A percentile compares a stretch with the other conserved stretches of the same genome.
phyloP scores from a whole-genome alignment of 2,888 invertebrate genomes.

The Gerris lacustris region DNA sequence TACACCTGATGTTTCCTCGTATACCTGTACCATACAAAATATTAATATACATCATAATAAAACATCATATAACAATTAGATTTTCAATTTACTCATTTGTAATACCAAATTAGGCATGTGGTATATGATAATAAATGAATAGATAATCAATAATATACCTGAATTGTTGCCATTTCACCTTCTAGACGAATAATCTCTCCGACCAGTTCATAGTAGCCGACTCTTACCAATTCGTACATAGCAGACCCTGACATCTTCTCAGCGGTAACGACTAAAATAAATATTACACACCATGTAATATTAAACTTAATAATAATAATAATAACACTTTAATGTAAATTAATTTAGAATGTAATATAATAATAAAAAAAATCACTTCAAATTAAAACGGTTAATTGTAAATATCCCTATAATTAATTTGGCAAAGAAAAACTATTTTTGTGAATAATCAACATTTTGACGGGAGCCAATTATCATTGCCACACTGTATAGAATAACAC shows the following conservation, averaged over 20 bases:
- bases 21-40: conserved; percentile 50
- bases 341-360: no score
- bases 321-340: background rate
- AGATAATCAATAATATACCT: conserved; percentile 47
- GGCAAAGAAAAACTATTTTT: no score
- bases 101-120: no score
- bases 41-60: background rate
- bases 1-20: conserved; percentile 93
- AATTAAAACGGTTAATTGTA: conserved; percentile 7
- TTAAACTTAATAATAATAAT: conserved; percentile 11
- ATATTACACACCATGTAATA: background rate
- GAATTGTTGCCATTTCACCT: conserved; percentile 99
- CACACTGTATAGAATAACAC: no score
- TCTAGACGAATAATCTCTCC: conserved; percentile 99
- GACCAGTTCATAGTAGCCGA: conserved; percentile 94
- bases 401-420: background rate
- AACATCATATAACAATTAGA: background rate
- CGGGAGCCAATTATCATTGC: no score
- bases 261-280: conserved; percentile 81
- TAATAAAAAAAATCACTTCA: conserved; percentile 10
- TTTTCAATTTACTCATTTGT: background rate
- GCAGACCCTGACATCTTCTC: conserved; percentile 98
- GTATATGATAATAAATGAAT: no score
- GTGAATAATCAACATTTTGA: no score
- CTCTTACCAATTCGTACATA: conserved; percentile 99